These are phyloP conservation scores for Drosophila dives DNA, from an alignment of 2,888 invertebrate species.

Conservation along the genomic window DNA sequence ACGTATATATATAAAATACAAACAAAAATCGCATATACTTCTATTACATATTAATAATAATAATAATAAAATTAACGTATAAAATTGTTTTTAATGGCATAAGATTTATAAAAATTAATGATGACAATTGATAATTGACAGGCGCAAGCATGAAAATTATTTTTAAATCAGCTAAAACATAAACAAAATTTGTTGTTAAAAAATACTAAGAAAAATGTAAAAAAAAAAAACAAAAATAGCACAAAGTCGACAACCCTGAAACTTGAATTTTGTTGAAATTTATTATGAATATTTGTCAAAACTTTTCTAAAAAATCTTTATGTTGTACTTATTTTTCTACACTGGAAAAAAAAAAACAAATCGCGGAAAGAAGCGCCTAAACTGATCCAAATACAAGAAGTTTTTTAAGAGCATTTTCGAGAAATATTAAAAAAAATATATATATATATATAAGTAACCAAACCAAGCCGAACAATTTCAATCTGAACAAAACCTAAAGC, in stretches of 20 bases:
- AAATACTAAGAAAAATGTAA: slow-evolving; percentile 24
- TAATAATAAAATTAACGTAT: slow-evolving; percentile 26
- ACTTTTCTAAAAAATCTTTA: slow-evolving; percentile 25
- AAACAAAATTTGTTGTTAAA: slow-evolving; percentile 56
- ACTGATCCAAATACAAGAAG: slow-evolving; percentile 38
- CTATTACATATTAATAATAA: slow-evolving; percentile 42
- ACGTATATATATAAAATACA: slow-evolving; percentile 11
- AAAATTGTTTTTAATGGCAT: slow-evolving; percentile 55
- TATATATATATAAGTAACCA: slow-evolving; percentile 10
- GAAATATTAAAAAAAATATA: slow-evolving; percentile 59
- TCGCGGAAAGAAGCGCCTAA: slow-evolving; percentile 7
- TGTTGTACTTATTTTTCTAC: slow-evolving; percentile 53
- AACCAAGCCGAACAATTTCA: slow-evolving; percentile 74
- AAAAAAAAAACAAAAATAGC: slow-evolving; percentile 24
- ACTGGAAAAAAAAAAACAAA: not conserved
- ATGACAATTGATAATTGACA: slow-evolving; percentile 16
- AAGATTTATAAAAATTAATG: slow-evolving; percentile 38
- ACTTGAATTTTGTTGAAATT: slow-evolving; percentile 53
- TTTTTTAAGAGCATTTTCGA: slow-evolving; percentile 76
- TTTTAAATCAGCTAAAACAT: slow-evolving; percentile 34
- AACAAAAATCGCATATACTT: slow-evolving; percentile 49
- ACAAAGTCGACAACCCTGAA: slow-evolving; percentile 41
- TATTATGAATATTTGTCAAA: slow-evolving; percentile 32
- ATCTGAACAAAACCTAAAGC: slow-evolving; percentile 75
- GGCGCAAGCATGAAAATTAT: slow-evolving; percentile 30